A percentile compares a stretch with the other conserved stretches of the same genome.
Conservation (phyloP, 2,888 invertebrate species). For the Ornithoptera priamus region DNA sequence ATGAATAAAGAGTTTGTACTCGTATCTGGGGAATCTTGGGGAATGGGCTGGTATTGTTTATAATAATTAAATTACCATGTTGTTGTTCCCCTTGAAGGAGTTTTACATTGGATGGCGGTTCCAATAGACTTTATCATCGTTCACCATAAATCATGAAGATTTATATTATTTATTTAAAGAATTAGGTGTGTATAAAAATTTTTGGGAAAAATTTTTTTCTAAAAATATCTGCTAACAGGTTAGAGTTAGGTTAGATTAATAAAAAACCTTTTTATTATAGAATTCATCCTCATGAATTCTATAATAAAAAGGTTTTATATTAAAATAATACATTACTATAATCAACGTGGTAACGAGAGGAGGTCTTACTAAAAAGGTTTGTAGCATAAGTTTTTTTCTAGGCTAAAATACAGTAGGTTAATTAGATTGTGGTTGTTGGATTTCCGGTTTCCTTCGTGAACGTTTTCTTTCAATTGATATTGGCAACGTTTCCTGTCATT, state of each 20-base stretch:
- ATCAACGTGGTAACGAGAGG: neutral
- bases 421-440: constrained; percentile 19
- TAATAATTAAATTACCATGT: neutral
- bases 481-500: constrained; percentile 13
- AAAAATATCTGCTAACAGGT: too few species aligned
- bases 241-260: too few species aligned
- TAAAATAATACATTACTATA: neutral
- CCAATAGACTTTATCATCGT: constrained; percentile 4
- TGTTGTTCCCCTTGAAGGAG: constrained; percentile 5
- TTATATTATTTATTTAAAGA: too few species aligned
- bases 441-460: constrained; percentile 25
- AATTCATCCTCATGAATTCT: too few species aligned
- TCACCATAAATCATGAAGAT: constrained; percentile 2
- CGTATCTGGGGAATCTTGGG: neutral
- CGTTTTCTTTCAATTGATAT: constrained; percentile 15
- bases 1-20: neutral
- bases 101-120: constrained; percentile 5
- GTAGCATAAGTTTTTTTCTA: constrained; percentile 20
- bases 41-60: neutral
- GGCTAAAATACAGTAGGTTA: constrained; percentile 8
- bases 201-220: too few species aligned
- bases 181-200: too few species aligned
- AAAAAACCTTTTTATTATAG: too few species aligned
- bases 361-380: constrained; percentile 18
- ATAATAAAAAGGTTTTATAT: neutral